Conservation (phyloP, 2,888 invertebrate species). For the Ormyrus rosae region DNA sequence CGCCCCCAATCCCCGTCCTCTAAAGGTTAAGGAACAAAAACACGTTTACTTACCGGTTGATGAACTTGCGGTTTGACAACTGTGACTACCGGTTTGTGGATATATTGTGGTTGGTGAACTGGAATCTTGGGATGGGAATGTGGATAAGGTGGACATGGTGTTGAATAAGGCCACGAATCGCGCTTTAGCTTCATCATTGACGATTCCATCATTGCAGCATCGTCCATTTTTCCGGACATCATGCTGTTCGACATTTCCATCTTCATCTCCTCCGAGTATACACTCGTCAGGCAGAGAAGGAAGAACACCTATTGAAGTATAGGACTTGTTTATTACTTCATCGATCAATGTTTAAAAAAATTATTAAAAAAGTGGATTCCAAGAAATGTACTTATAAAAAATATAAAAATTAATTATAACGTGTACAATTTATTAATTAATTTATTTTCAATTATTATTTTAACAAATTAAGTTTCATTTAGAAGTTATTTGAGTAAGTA, state of each 20-base stretch:
- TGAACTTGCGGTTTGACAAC: constrained; percentile 39
- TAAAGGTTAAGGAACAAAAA: too few relatives aligned
- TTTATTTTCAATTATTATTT: too few relatives aligned
- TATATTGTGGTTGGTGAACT: constrained; percentile 62
- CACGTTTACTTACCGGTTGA: neutral
- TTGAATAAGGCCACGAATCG: constrained; percentile 59
- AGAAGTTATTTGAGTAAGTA: too few relatives aligned
- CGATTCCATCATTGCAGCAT: constrained; percentile 54
- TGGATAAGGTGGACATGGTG: constrained; percentile 68
- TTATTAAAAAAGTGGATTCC: neutral
- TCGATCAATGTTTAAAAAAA: neutral
- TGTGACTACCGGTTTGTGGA: constrained; percentile 46
- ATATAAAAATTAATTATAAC: neutral
- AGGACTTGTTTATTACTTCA: too few relatives aligned
- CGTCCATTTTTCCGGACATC: constrained; percentile 55
- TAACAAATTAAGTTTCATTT: too few relatives aligned
- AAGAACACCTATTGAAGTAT: constrained; percentile 63
- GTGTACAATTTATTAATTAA: too few relatives aligned
- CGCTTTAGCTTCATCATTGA: constrained; percentile 65
- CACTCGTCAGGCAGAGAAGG: constrained; percentile 68
- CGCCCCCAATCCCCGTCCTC: too few relatives aligned
- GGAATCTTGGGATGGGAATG: constrained; percentile 53
- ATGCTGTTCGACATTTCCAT: constrained; percentile 59
- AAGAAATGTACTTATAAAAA: constrained; percentile 12
- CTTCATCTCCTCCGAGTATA: constrained; percentile 62